Percentiles rank a stretch among this genome's conserved stretches.
phyloP scores from a whole-genome alignment of 2,113 vertebrate species.

The Merops nubicus region DNA sequence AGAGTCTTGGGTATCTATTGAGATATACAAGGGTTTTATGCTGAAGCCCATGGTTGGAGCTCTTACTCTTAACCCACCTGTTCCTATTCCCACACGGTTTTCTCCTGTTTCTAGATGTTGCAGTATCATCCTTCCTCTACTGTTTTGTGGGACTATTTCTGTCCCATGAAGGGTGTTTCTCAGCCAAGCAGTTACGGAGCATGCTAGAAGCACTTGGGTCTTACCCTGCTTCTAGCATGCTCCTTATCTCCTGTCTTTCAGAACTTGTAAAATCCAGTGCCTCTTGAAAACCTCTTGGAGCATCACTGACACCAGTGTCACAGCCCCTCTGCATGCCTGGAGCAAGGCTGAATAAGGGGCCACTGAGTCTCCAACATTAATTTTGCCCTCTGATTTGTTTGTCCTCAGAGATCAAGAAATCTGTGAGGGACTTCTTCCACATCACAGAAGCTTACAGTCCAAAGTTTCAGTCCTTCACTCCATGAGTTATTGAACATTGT shows the following conservation, averaged over 20 bases:
- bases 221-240: too few relatives aligned
- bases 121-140: not conserved
- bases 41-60: not conserved
- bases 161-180: not conserved
- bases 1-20: not conserved
- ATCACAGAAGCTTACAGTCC: not conserved
- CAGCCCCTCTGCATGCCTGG: fast-evolving
- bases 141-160: not conserved
- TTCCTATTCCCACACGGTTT: not conserved
- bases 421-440: not conserved
- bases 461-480: not conserved
- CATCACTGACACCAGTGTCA: not conserved
- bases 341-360: not conserved
- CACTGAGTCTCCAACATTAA: not conserved
- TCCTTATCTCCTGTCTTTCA: not conserved
- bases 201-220: not conserved
- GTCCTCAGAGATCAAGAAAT: not conserved
- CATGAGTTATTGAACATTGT: not conserved
- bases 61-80: not conserved
- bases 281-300: not conserved
- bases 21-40: not conserved
- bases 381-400: not conserved
- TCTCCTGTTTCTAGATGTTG: not conserved
- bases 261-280: not conserved
- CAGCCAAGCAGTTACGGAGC: not conserved